These are phyloP conservation scores for Apamea sordens DNA, from an alignment of 2,888 invertebrate genomes.

Conservation along the genomic window DNA sequence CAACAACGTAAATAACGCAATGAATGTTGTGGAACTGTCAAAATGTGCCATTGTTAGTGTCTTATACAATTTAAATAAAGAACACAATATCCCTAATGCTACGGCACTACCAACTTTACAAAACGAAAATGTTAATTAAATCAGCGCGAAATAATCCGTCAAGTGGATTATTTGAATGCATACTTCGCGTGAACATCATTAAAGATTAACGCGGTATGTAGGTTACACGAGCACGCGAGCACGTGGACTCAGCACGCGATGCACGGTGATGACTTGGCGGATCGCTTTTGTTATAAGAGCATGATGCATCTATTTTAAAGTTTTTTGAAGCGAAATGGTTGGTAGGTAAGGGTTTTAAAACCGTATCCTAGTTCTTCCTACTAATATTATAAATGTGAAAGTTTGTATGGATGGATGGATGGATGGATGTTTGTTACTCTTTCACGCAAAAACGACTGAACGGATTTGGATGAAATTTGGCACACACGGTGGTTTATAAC, in stretches of 20 bases:
- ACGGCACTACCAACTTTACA: conserved; percentile 30
- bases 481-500: too few species aligned
- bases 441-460: too few species aligned
- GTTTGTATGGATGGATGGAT: too few species aligned
- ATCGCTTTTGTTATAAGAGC: conserved; percentile 29
- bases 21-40: too few species aligned
- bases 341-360: neutral
- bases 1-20: too few species aligned
- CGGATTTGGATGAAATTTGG: too few species aligned
- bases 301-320: conserved; percentile 24
- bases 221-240: conserved; percentile 62
- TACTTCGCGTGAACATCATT: conserved; percentile 64
- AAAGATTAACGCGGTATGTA: conserved; percentile 62
- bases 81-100: conserved; percentile 47
- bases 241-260: conserved; percentile 51
- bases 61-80: conserved; percentile 32
- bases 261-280: conserved; percentile 48
- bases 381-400: too few species aligned
- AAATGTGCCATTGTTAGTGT: too few species aligned
- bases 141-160: conserved; percentile 64
- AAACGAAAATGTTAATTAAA: conserved; percentile 56
- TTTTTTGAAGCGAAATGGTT: neutral
- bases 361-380: too few species aligned
- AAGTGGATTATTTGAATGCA: conserved; percentile 68
- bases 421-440: too few species aligned